Percentiles rank a stretch among this genome's conserved stretches.
Conservation (phyloP, 2,113 vertebrate species). For the Herpailurus yagouaroundi region DNA sequence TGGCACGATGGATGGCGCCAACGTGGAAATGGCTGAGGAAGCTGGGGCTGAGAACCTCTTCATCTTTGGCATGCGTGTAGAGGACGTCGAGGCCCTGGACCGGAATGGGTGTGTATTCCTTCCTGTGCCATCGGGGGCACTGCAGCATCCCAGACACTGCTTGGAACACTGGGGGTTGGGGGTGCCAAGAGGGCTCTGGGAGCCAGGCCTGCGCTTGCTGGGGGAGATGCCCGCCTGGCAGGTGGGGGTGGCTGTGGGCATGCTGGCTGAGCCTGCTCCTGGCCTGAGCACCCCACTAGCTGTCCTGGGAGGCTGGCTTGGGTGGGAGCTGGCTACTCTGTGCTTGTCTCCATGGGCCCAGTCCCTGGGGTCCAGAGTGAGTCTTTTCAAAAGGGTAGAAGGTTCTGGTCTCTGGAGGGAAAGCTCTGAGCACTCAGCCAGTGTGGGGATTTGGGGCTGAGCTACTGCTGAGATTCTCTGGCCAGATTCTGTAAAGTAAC, state of each 20-base stretch:
- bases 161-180: neutral
- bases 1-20: slow-evolving; percentile 94
- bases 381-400: neutral
- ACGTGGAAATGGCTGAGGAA: slow-evolving; percentile 95
- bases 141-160: neutral
- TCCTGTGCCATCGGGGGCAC: accelerated
- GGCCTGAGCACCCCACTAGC: neutral
- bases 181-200: neutral
- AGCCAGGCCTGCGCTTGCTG: neutral
- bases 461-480: neutral
- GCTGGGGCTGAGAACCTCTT: slow-evolving; percentile 93
- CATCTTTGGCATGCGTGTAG: slow-evolving; percentile 93
- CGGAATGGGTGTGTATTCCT: slow-evolving; percentile 86
- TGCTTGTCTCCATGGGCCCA: neutral
- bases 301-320: neutral
- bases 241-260: neutral
- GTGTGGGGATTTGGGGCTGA: neutral
- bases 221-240: neutral
- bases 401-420: neutral
- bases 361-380: neutral
- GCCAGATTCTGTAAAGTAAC: neutral
- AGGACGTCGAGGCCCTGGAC: slow-evolving; percentile 91
- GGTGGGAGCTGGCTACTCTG: neutral
- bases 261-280: neutral
- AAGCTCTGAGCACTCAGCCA: neutral